phyloP scores from a whole-genome alignment of 2,888 invertebrate species.

The Philereme vetulata region DNA sequence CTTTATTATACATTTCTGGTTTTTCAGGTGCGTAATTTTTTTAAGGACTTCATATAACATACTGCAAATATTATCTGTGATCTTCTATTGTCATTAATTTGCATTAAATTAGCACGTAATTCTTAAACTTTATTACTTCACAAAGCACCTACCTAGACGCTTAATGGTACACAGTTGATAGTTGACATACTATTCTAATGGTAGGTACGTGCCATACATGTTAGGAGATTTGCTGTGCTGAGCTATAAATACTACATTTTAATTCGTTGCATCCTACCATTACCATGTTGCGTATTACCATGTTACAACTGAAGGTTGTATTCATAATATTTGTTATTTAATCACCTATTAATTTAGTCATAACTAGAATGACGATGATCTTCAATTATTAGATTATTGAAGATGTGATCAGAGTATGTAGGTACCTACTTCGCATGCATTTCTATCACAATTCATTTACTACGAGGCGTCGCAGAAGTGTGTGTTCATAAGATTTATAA shows the following conservation, averaged over 20 bases:
- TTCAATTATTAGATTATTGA: constrained; percentile 27
- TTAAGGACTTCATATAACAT: background rate
- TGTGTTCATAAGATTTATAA: background rate
- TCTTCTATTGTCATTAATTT: background rate
- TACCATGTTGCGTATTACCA: constrained; percentile 59
- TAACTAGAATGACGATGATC: constrained; percentile 32
- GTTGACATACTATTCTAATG: constrained; percentile 24
- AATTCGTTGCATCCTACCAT: constrained; percentile 52
- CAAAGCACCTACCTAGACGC: too few relatives aligned
- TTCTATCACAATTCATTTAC: background rate
- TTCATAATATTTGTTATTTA: constrained; percentile 50
- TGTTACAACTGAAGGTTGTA: constrained; percentile 45
- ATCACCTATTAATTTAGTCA: constrained; percentile 46
- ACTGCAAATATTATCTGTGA: background rate
- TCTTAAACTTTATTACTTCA: too few relatives aligned
- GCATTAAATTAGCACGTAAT: background rate
- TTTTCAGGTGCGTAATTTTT: too few relatives aligned
- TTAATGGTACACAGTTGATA: background rate
- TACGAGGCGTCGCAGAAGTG: constrained; percentile 2
- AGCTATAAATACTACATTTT: constrained; percentile 52
- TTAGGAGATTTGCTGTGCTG: constrained; percentile 39
- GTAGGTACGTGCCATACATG: constrained; percentile 15
- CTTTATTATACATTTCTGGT: too few relatives aligned
- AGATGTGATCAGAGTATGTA: constrained; percentile 24
- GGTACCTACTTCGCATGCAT: background rate